phyloP scores from a whole-genome alignment of 2,797 vertebrate species.

The Oryzias sinensis region DNA sequence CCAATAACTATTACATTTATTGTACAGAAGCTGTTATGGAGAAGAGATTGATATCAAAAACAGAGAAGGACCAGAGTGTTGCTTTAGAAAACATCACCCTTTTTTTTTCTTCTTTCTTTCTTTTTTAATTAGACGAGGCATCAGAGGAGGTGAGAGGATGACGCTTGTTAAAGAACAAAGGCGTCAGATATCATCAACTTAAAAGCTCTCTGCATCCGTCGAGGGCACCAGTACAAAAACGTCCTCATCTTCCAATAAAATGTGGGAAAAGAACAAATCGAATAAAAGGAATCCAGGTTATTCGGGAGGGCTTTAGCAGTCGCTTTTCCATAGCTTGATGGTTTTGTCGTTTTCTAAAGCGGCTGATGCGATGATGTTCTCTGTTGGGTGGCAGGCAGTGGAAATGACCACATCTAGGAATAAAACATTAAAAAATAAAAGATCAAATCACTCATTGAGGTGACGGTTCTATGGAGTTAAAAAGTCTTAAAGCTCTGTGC shows the following conservation, averaged over 20 bases:
- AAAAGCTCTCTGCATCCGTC: constrained; percentile 34
- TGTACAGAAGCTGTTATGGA: constrained; percentile 23
- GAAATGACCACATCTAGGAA: constrained; percentile 94
- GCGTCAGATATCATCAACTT: constrained; percentile 32
- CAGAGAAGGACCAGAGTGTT: constrained; percentile 35
- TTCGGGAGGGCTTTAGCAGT: constrained; percentile 83
- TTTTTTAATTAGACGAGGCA: constrained; percentile 10
- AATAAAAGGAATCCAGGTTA: constrained; percentile 23
- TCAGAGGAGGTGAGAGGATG: constrained; percentile 5
- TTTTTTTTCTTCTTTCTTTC: not conserved
- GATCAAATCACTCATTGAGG: not conserved
- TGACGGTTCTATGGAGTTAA: not conserved
- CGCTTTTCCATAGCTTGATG: constrained; percentile 99
- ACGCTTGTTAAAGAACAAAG: constrained; percentile 3
- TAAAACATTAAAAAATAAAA: not conserved
- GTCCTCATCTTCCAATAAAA: constrained; percentile 56
- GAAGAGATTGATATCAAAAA: constrained; percentile 18
- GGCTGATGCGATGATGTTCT: constrained; percentile 98
- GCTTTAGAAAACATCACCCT: constrained; percentile 6
- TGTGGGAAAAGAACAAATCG: constrained; percentile 33
- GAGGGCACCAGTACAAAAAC: constrained; percentile 47
- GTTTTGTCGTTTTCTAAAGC: constrained; percentile 99
- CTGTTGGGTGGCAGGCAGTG: constrained; percentile 97
- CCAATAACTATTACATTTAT: constrained; percentile 40
- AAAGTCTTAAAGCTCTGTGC: constrained; percentile 8